Evolutionary conservation across 2,113 vertebrate species (phyloP).

Genomic region (Romanogobio albipinnatus): DNA sequence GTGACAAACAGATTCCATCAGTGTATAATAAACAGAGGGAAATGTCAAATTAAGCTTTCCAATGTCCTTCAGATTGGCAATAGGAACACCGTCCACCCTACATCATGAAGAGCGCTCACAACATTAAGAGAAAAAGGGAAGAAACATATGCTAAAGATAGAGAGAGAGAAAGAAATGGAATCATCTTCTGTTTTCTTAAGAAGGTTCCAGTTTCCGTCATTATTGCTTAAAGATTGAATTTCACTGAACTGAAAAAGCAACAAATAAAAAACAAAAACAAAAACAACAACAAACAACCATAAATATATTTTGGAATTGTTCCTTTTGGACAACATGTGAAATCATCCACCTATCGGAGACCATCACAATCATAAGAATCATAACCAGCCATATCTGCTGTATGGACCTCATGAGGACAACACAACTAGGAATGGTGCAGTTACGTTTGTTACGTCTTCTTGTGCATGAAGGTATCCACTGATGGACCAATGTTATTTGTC

Average conservation of each 20-base stretch:
- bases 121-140: constrained; percentile 12
- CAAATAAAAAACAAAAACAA: neutral
- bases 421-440: constrained; percentile 14
- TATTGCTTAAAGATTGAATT: constrained; percentile 45
- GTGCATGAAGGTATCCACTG: neutral
- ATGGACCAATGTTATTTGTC: neutral
- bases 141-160: neutral
- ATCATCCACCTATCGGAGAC: neutral
- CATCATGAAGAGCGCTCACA: constrained; percentile 12
- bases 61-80: constrained; percentile 20
- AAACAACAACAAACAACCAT: neutral
- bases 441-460: neutral
- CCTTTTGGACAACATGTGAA: neutral
- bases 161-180: constrained; percentile 16
- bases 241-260: constrained; percentile 22
- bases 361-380: constrained; percentile 3
- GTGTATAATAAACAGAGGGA: constrained; percentile 18
- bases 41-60: constrained; percentile 36
- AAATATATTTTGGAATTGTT: constrained; percentile 17
- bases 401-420: constrained; percentile 14
- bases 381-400: constrained; percentile 14
- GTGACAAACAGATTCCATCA: constrained; percentile 41
- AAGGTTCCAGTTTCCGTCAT: constrained; percentile 16
- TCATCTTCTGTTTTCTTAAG: constrained; percentile 15
- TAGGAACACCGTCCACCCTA: constrained; percentile 18